phyloP scores from a whole-genome alignment of 2,888 invertebrate species.

The Microctonus hyperodae region DNA sequence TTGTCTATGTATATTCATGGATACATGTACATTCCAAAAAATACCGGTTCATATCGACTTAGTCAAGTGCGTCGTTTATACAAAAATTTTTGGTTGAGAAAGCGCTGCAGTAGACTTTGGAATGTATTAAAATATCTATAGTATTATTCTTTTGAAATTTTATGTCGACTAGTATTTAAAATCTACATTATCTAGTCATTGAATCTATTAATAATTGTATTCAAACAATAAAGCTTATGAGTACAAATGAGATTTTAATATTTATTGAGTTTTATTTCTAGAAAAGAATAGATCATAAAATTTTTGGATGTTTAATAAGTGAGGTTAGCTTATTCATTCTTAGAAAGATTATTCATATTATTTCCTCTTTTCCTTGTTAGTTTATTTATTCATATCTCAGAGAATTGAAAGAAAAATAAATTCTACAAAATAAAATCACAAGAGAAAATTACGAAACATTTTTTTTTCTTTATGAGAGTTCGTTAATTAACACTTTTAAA shows the following conservation, averaged over 20 bases:
- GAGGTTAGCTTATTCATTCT: not conserved
- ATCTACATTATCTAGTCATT: not conserved
- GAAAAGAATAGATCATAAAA: too few species aligned
- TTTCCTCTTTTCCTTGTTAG: not conserved
- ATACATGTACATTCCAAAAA: not conserved
- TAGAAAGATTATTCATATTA: not conserved
- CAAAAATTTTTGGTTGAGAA: constrained; percentile 15
- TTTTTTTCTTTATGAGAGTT: too few species aligned
- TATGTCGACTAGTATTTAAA: not conserved
- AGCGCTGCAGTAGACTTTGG: constrained; percentile 21
- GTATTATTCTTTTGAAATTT: not conserved
- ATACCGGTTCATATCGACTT: constrained; percentile 6
- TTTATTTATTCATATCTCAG: not conserved
- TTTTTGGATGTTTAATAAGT: too few species aligned
- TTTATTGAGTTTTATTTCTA: too few species aligned
- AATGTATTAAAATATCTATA: not conserved
- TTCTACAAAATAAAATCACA: too few species aligned
- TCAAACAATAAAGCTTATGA: too few species aligned
- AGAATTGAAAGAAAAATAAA: not conserved
- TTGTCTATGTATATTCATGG: too few species aligned
- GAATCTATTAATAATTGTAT: not conserved
- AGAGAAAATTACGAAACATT: too few species aligned
- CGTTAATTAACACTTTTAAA: too few species aligned
- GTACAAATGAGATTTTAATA: too few species aligned
- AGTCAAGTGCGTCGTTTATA: not conserved